Percentiles rank a stretch among this genome's conserved stretches.
Conservation (phyloP, 2,113 vertebrate genomes). For the Pomatostomus ruficeps region DNA sequence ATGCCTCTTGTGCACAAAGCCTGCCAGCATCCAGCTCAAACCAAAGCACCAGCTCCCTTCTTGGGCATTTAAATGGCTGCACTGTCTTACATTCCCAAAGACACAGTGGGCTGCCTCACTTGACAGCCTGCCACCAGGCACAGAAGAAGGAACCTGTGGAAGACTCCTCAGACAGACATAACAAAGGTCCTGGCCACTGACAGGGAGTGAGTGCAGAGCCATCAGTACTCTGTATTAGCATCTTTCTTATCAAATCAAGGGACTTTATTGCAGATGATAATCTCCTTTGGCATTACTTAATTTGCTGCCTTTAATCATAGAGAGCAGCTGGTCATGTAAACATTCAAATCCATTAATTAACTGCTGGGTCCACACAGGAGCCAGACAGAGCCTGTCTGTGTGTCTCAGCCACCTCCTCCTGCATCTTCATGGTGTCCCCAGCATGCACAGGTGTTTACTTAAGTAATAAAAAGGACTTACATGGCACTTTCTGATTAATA, state of each 20-base stretch:
- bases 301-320: slow-evolving; percentile 47
- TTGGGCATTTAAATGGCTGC: not conserved
- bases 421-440: not conserved
- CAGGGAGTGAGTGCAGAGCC: not conserved
- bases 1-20: not conserved
- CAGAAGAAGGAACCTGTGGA: not conserved
- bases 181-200: not conserved
- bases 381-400: not conserved
- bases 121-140: not conserved
- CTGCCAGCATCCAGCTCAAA: not conserved
- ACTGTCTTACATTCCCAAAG: not conserved
- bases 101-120: not conserved
- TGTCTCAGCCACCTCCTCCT: not conserved
- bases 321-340: slow-evolving; percentile 41
- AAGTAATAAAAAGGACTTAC: not conserved
- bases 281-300: slow-evolving; percentile 41
- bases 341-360: slow-evolving; percentile 37
- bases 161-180: not conserved
- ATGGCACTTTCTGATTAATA: not conserved
- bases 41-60: not conserved
- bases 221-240: not conserved
- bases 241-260: slow-evolving; percentile 14
- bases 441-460: accelerated
- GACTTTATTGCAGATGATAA: slow-evolving; percentile 33
- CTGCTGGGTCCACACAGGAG: not conserved